Percentiles rank a stretch among this genome's conserved stretches.
Evolutionary conservation across 1,140 invertebrate genomes (phyloP).

Genomic region (Ostrea denselamellosa): DNA sequence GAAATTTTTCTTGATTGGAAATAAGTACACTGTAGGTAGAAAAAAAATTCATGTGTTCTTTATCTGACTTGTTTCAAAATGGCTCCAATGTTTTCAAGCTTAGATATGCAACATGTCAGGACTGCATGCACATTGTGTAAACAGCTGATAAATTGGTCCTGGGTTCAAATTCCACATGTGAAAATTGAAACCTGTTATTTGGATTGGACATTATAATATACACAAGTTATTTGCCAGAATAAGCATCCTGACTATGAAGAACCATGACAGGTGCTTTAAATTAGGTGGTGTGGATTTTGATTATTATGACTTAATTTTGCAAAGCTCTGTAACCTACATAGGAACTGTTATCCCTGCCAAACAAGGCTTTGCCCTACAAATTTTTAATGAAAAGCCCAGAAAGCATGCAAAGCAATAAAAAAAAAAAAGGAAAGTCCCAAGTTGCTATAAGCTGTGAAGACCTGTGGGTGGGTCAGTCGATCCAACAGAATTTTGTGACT

Average conservation of each 20-base stretch:
- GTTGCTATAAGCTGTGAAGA: neutral
- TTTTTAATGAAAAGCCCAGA: neutral
- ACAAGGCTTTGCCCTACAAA: too few relatives aligned
- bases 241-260: neutral
- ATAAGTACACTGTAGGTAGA: too few relatives aligned
- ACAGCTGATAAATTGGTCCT: conserved; percentile 14
- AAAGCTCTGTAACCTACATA: neutral
- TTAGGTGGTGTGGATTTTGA: neutral
- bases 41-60: too few relatives aligned
- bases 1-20: too few relatives aligned
- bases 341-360: neutral
- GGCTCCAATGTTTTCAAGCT: neutral
- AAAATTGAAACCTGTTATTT: conserved; percentile 30
- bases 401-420: neutral
- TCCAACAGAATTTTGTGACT: conserved; percentile 30
- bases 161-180: conserved; percentile 9
- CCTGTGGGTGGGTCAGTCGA: neutral
- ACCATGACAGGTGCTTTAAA: neutral
- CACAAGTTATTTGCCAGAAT: neutral
- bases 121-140: neutral
- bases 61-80: too few relatives aligned
- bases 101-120: neutral
- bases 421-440: neutral
- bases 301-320: neutral
- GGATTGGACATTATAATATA: neutral